phyloP scores from a whole-genome alignment of 2,797 vertebrate genomes.

The Brachyalestes nurse region DNA sequence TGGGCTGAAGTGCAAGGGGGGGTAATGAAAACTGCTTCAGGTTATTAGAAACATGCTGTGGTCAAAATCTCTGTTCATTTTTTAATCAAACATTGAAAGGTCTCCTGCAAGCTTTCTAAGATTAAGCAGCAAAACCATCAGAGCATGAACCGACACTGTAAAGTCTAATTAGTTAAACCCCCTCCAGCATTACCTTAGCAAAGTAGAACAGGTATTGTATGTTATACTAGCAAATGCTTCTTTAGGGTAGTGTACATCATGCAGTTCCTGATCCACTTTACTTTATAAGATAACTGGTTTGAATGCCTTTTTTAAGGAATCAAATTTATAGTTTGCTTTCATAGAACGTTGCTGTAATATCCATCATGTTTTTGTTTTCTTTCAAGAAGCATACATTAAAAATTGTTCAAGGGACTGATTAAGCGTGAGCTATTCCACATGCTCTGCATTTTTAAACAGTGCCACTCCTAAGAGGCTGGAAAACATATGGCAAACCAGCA shows the following conservation, averaged over 20 bases:
- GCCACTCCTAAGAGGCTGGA: slow-evolving; percentile 4
- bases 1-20: background rate
- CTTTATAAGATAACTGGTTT: too few species aligned
- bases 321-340: background rate
- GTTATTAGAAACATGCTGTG: background rate
- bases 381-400: background rate
- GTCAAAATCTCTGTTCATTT: background rate
- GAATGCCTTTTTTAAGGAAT: too few species aligned
- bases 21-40: background rate
- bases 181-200: too few species aligned
- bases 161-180: background rate
- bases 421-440: slow-evolving; percentile 12
- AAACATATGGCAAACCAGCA: slow-evolving; percentile 58
- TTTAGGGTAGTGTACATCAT: too few species aligned
- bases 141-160: background rate
- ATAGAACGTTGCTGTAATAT: background rate
- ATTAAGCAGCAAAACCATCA: background rate
- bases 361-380: background rate
- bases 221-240: too few species aligned
- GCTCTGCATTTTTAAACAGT: slow-evolving; percentile 23
- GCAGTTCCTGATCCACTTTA: too few species aligned
- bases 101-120: background rate
- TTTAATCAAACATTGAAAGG: background rate
- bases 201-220: too few species aligned
- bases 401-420: slow-evolving; percentile 1